Percentiles rank a stretch among this genome's conserved stretches.
Conservation (phyloP, 2,797 vertebrate genomes). For the Urosaurus nigricauda region DNA sequence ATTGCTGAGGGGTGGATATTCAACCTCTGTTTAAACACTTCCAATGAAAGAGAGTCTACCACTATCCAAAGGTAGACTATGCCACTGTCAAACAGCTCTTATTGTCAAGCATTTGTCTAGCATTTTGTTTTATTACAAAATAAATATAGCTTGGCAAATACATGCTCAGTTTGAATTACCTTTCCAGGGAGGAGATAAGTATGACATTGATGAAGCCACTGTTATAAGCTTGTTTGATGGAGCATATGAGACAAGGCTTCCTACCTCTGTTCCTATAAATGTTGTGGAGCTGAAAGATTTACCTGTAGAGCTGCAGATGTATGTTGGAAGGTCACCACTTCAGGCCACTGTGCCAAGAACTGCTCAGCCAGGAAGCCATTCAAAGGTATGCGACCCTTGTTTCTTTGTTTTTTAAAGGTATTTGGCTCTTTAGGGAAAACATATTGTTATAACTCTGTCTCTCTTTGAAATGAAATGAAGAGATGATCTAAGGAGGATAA, state of each 20-base stretch:
- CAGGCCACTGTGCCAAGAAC: neutral
- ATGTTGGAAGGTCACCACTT: neutral
- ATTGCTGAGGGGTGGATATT: too few relatives aligned
- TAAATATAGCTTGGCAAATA: neutral
- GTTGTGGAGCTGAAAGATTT: slow-evolving; percentile 39
- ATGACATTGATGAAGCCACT: slow-evolving; percentile 69
- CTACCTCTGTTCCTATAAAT: slow-evolving; percentile 22
- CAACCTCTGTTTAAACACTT: too few relatives aligned
- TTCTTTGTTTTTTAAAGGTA: neutral
- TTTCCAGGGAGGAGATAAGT: slow-evolving; percentile 72
- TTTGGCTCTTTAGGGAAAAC: neutral
- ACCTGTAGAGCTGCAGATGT: slow-evolving; percentile 48
- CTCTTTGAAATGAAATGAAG: neutral
- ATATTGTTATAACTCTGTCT: neutral
- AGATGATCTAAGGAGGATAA: too few relatives aligned
- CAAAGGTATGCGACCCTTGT: slow-evolving; percentile 13
- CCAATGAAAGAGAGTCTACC: too few relatives aligned
- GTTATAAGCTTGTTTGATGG: slow-evolving; percentile 71
- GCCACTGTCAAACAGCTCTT: too few relatives aligned
- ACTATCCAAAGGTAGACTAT: too few relatives aligned
- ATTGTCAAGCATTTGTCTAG: too few relatives aligned
- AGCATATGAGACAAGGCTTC: slow-evolving; percentile 57
- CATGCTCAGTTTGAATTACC: neutral
- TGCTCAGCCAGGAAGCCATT: neutral
- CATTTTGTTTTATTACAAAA: neutral